Percentiles rank a stretch among this genome's conserved stretches.
Evolutionary conservation across 2,797 vertebrate species (phyloP).

Genomic region (Neoniphon sammara): DNA sequence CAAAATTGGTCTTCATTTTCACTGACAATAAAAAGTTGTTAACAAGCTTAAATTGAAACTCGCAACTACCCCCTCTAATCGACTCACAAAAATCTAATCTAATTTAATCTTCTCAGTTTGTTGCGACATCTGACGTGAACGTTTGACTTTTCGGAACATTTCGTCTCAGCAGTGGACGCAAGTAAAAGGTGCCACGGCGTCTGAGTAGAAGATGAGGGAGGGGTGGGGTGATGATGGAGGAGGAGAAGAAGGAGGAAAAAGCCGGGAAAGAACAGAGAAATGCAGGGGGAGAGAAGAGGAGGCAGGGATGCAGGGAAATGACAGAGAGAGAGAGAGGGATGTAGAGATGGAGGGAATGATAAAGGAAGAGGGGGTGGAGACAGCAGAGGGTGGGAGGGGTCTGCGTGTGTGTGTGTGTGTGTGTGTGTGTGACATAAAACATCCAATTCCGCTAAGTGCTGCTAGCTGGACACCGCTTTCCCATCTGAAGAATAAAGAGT

Average conservation of each 20-base stretch:
- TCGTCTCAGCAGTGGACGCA: too few species aligned
- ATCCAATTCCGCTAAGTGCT: conserved; percentile 76
- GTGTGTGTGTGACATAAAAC: conserved; percentile 38
- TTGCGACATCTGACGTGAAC: too few species aligned
- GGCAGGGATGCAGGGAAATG: neutral
- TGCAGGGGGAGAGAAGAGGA: neutral
- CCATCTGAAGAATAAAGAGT: conserved; percentile 54
- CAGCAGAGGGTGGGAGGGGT: neutral
- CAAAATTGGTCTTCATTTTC: too few species aligned
- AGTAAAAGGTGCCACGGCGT: too few species aligned
- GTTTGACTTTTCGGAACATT: too few species aligned
- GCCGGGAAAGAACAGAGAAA: neutral
- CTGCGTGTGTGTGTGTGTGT: conserved; percentile 11
- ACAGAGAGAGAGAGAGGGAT: neutral
- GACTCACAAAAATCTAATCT: too few species aligned
- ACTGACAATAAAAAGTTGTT: too few species aligned
- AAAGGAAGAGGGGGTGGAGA: neutral
- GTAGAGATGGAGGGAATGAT: conserved; percentile 8
- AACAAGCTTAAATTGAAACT: too few species aligned
- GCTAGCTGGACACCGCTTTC: conserved; percentile 47
- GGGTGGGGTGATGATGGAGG: too few species aligned
- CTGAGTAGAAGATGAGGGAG: neutral
- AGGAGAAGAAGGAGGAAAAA: neutral
- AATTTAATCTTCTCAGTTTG: too few species aligned
- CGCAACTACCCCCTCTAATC: too few species aligned